These are phyloP conservation scores for Congeria kusceri DNA, from an alignment of 2,888 invertebrate genomes.

Conservation along the genomic window DNA sequence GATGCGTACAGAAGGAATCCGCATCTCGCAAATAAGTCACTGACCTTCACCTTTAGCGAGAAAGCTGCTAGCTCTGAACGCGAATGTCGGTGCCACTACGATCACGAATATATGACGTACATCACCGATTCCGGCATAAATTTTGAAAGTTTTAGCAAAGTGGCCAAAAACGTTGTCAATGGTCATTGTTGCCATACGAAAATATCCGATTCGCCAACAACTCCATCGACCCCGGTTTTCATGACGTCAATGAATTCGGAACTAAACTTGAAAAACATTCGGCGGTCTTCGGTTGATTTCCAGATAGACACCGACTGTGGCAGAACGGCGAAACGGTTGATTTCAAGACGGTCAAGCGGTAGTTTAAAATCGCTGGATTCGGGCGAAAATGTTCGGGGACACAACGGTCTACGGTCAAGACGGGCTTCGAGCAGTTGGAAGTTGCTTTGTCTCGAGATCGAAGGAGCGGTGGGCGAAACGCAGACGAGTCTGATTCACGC, in stretches of 20 bases:
- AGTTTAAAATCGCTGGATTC: slow-evolving; percentile 45
- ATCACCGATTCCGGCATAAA: slow-evolving; percentile 54
- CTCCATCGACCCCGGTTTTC: slow-evolving; percentile 2
- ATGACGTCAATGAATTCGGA: slow-evolving; percentile 2
- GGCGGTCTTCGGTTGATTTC: slow-evolving; percentile 42
- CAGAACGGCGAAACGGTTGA: slow-evolving; percentile 6
- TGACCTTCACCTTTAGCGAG: slow-evolving; percentile 59
- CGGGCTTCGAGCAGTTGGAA: slow-evolving; percentile 40
- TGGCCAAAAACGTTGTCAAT: slow-evolving; percentile 54
- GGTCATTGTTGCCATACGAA: slow-evolving; percentile 53
- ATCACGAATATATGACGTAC: slow-evolving; percentile 63
- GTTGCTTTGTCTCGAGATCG: slow-evolving; percentile 46
- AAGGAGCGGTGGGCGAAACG: slow-evolving; percentile 46
- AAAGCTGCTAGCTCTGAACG: slow-evolving; percentile 44
- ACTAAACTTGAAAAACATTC: slow-evolving; percentile 26
- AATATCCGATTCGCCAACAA: slow-evolving; percentile 8
- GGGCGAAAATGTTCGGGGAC: slow-evolving; percentile 27
- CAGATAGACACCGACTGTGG: slow-evolving; percentile 18
- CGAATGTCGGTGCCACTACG: slow-evolving; percentile 59
- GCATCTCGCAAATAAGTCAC: slow-evolving; percentile 42
- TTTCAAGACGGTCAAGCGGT: slow-evolving; percentile 39
- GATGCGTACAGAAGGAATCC: slow-evolving; percentile 46
- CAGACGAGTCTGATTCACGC: slow-evolving; percentile 60
- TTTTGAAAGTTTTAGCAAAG: slow-evolving; percentile 57
- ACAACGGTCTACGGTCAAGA: slow-evolving; percentile 14